Evolutionary conservation across 2,888 invertebrate genomes (phyloP).

Genomic region (Drosophila imparisetae): DNA sequence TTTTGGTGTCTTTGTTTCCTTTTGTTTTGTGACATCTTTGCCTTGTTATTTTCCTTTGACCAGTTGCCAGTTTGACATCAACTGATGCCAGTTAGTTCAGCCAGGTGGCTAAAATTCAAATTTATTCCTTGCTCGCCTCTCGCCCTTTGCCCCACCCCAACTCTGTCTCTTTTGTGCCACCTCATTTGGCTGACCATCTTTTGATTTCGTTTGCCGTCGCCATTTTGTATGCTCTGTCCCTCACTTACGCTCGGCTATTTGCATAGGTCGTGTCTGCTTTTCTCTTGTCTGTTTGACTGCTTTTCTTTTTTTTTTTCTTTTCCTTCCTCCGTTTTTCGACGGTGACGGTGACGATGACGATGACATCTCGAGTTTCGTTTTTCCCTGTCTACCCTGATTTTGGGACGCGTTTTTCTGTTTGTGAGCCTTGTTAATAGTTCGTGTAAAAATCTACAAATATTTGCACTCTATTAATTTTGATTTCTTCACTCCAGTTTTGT

Average conservation of each 20-base stretch:
- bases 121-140: conserved; percentile 40
- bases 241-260: conserved; percentile 53
- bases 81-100: conserved; percentile 24
- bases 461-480: conserved; percentile 82
- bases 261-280: conserved; percentile 57
- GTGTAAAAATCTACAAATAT: conserved; percentile 85
- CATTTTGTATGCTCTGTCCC: conserved; percentile 36
- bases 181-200: conserved; percentile 37
- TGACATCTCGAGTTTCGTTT: conserved; percentile 65
- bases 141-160: conserved; percentile 2
- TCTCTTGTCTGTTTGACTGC: conserved; percentile 10
- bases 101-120: conserved; percentile 68
- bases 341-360: conserved; percentile 10
- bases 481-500: conserved; percentile 50
- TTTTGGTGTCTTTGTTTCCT: conserved; percentile 37
- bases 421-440: conserved; percentile 82
- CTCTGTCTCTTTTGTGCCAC: conserved; percentile 1
- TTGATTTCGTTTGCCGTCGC: conserved; percentile 40
- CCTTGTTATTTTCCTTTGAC: conserved; percentile 76
- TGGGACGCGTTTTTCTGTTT: conserved; percentile 14
- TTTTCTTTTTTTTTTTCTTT: background rate
- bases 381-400: conserved; percentile 31
- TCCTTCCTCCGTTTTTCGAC: background rate
- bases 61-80: conserved; percentile 11
- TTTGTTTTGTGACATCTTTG: conserved; percentile 56